These are phyloP conservation scores for Bergia sp. DNA, from an alignment of 92 coral and sea anemone genomes.

Conservation along the genomic window DNA sequence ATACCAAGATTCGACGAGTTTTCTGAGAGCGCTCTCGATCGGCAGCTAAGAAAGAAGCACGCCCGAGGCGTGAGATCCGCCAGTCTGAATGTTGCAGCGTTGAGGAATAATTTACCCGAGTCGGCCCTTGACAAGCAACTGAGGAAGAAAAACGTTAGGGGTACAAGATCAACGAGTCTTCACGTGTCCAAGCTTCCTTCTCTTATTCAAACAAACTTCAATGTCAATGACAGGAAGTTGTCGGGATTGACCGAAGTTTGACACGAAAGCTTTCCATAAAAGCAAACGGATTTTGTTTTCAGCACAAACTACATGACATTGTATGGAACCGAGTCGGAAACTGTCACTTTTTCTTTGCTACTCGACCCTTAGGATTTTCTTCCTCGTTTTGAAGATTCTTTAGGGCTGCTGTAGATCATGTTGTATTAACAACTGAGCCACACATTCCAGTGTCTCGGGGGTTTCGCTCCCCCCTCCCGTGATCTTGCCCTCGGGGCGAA, in stretches of 20 bases:
- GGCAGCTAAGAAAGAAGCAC: conserved; percentile 60
- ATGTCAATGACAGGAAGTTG: not conserved
- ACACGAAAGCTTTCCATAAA: not conserved
- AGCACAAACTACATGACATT: no score
- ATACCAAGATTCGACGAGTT: conserved; percentile 47
- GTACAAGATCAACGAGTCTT: conserved; percentile 74
- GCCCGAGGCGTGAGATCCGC: conserved; percentile 73
- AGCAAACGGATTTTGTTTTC: no score
- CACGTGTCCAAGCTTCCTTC: conserved; percentile 57
- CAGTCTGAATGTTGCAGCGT: conserved; percentile 69
- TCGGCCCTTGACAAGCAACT: conserved; percentile 64
- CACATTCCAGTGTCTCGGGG: no score
- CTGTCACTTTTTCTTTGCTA: no score
- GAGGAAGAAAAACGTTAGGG: conserved; percentile 63
- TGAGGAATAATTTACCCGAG: conserved; percentile 21
- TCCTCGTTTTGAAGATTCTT: no score
- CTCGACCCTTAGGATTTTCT: no score
- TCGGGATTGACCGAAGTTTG: not conserved
- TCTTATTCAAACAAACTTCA: not conserved
- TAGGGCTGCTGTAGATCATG: no score
- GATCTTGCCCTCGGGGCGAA: no score
- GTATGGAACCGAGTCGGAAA: no score
- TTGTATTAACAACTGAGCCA: no score
- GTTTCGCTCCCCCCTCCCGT: no score
- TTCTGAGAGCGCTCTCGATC: conserved; percentile 59